Evolutionary conservation across 2,113 vertebrate genomes (phyloP).

Genomic region (Cyanoderma ruficeps): DNA sequence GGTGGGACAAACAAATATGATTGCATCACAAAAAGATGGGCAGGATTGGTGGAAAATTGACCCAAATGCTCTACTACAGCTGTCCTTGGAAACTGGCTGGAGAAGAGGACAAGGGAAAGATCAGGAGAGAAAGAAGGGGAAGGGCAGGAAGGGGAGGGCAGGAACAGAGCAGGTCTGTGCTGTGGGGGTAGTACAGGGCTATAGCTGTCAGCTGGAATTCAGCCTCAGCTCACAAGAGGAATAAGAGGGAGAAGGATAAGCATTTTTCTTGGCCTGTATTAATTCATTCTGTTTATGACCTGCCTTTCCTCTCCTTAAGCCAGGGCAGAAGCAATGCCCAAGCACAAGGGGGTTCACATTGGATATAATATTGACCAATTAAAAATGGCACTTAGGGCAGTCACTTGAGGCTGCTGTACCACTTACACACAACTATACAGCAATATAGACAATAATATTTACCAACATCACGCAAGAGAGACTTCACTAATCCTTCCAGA

Average conservation of each 20-base stretch:
- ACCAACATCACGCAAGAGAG: neutral
- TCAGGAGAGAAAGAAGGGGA: neutral
- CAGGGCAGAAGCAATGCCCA: neutral
- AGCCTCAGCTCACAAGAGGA: neutral
- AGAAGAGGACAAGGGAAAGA: constrained; percentile 79
- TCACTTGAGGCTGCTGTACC: neutral
- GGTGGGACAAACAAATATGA: neutral
- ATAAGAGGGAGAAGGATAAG: neutral
- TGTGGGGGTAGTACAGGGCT: neutral
- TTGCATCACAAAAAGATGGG: neutral
- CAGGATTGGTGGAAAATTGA: constrained; percentile 71
- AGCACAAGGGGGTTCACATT: neutral
- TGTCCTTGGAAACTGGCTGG: constrained; percentile 81
- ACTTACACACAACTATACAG: neutral
- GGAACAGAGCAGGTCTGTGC: neutral
- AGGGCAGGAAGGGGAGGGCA: neutral
- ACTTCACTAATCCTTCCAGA: neutral
- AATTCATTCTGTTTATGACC: neutral
- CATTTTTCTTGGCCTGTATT: neutral
- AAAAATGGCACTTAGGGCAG: neutral
- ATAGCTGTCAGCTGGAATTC: neutral
- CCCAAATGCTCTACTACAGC: constrained; percentile 74
- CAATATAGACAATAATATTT: neutral
- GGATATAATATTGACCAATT: neutral
- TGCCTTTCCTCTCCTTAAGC: neutral